Conservation (phyloP, 1,140 invertebrate species). For the Forficula auricularia region DNA sequence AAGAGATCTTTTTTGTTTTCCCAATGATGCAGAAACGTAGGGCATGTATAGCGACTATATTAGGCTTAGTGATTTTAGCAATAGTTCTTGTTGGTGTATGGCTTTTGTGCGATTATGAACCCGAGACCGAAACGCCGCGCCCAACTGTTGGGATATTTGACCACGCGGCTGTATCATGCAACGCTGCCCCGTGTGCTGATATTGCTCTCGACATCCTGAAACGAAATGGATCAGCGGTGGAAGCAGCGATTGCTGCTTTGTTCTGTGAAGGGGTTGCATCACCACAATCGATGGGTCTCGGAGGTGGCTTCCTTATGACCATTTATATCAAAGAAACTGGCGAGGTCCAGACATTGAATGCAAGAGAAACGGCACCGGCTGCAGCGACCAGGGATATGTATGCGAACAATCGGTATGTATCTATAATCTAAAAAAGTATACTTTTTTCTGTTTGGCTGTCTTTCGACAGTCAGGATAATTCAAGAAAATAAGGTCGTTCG, state of each 20-base stretch:
- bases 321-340: slow-evolving; percentile 42
- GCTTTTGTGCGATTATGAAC: too few relatives aligned
- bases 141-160: background rate
- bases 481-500: slow-evolving; percentile 8
- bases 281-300: slow-evolving; percentile 61
- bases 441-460: too few relatives aligned
- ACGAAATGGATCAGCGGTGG: slow-evolving; percentile 56
- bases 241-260: slow-evolving; percentile 60
- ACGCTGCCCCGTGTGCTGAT: slow-evolving; percentile 22
- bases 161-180: slow-evolving; percentile 20
- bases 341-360: slow-evolving; percentile 35
- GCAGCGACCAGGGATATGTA: slow-evolving; percentile 41
- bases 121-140: too few relatives aligned
- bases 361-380: slow-evolving; percentile 48
- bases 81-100: too few relatives aligned
- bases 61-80: too few relatives aligned
- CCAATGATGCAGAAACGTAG: too few relatives aligned
- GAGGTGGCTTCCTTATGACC: slow-evolving; percentile 65
- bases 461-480: slow-evolving; percentile 5
- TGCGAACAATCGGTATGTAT: too few relatives aligned
- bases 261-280: slow-evolving; percentile 73
- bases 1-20: too few relatives aligned
- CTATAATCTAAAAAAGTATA: too few relatives aligned
- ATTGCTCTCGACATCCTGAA: slow-evolving; percentile 38
- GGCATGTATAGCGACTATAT: too few relatives aligned